phyloP scores from a whole-genome alignment of 2,113 vertebrate genomes.

The Leuciscus idus region DNA sequence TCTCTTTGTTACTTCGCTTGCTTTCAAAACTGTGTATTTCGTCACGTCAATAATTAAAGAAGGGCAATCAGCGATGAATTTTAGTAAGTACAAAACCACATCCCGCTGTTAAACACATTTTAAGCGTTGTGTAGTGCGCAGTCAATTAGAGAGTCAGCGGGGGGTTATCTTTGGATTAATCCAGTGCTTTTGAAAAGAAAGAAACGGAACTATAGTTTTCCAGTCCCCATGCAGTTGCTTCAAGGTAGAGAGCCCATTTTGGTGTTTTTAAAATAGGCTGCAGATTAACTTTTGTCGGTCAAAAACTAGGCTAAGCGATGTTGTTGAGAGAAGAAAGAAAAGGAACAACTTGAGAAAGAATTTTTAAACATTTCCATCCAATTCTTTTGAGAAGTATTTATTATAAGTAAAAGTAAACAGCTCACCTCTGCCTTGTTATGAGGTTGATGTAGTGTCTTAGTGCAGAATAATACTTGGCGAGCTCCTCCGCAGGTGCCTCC shows the following conservation, averaged over 20 bases:
- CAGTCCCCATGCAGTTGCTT: not conserved
- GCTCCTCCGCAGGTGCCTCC: slow-evolving; percentile 91
- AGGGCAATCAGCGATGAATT: not conserved
- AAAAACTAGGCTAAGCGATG: no score
- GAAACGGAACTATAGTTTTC: slow-evolving; percentile 39
- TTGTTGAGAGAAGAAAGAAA: no score
- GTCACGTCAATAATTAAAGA: not conserved
- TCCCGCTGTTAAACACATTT: slow-evolving; percentile 21
- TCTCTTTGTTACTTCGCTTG: not conserved
- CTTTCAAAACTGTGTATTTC: not conserved
- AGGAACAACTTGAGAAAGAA: not conserved
- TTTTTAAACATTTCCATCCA: not conserved
- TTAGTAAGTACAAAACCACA: not conserved
- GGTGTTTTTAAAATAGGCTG: not conserved
- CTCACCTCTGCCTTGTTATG: slow-evolving; percentile 96
- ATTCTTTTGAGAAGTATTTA: not conserved
- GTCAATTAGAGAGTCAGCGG: slow-evolving; percentile 50
- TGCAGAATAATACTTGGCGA: slow-evolving; percentile 97
- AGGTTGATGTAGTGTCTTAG: slow-evolving; percentile 99
- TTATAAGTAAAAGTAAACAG: not conserved
- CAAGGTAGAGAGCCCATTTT: not conserved
- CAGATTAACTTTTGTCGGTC: not conserved
- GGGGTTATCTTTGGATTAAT: slow-evolving; percentile 51
- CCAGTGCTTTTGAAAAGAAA: slow-evolving; percentile 18
- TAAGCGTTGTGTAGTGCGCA: slow-evolving; percentile 24